Evolutionary conservation across 2,113 vertebrate genomes (phyloP).

Genomic region (Microtus oregoni): DNA sequence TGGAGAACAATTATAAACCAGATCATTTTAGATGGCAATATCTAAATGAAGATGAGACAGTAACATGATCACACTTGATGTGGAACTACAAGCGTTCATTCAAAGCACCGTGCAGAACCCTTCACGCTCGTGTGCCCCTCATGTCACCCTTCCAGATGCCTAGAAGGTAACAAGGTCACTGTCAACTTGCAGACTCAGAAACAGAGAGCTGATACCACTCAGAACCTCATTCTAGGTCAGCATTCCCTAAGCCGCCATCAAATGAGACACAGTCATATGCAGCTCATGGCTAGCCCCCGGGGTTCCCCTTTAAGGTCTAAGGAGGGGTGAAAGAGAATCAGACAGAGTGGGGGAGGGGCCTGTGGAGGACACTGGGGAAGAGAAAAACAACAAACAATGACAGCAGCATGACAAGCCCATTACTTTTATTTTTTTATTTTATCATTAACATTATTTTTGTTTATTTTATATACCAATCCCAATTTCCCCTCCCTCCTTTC

Average conservation of each 20-base stretch:
- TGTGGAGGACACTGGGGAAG: background rate
- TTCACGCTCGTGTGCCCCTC: background rate
- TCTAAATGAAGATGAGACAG: background rate
- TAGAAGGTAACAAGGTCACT: background rate
- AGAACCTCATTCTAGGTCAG: background rate
- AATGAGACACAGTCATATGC: background rate
- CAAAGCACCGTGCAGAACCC: accelerated
- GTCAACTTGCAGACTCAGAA: background rate
- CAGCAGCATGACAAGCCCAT: too few species aligned
- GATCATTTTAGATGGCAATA: background rate
- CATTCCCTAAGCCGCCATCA: background rate
- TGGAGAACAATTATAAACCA: background rate
- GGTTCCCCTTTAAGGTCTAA: background rate
- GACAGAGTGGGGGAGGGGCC: background rate
- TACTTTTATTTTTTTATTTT: too few species aligned
- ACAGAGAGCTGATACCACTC: background rate
- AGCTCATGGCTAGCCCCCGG: too few species aligned
- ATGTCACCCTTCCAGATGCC: background rate
- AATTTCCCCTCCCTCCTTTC: too few species aligned
- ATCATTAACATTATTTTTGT: too few species aligned
- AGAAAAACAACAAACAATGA: background rate
- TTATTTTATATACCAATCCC: too few species aligned
- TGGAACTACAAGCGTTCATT: too few species aligned
- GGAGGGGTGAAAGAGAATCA: background rate
- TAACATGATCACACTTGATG: accelerated